phyloP scores from a whole-genome alignment of 2,113 vertebrate genomes.

The Cebus imitator region DNA sequence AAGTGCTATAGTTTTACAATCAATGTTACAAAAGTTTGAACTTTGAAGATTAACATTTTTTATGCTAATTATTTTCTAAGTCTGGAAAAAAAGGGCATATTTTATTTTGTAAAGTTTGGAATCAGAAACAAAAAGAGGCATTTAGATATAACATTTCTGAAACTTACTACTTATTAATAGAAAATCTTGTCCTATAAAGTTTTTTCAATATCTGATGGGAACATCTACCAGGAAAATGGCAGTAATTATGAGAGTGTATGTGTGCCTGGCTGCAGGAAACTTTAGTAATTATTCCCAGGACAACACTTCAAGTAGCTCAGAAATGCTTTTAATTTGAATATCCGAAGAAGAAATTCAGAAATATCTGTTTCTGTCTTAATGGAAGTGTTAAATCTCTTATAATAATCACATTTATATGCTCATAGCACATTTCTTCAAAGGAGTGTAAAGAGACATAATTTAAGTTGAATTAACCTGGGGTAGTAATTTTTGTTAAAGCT shows the following conservation, averaged over 20 bases:
- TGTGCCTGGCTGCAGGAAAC: not conserved
- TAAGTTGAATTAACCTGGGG: not conserved
- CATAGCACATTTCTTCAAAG: slow-evolving; percentile 24
- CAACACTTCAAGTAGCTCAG: not conserved
- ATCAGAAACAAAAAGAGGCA: not conserved
- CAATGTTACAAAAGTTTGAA: not conserved
- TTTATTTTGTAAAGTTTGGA: slow-evolving; percentile 4
- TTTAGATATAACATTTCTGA: not conserved
- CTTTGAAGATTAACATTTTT: not conserved
- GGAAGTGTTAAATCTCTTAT: not conserved
- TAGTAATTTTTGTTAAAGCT: not conserved
- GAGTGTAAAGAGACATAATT: not conserved
- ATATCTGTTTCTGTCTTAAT: not conserved
- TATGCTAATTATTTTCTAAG: not conserved
- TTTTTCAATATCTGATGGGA: not conserved
- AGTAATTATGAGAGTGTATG: not conserved
- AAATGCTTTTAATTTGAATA: slow-evolving; percentile 26
- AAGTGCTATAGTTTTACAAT: not conserved
- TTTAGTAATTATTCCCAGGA: slow-evolving; percentile 5
- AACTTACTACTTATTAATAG: not conserved
- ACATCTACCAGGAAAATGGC: not conserved
- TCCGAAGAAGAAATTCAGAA: not conserved
- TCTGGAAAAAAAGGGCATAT: not conserved
- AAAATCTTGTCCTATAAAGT: not conserved
- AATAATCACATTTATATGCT: slow-evolving; percentile 21